Evolutionary conservation across 2,113 vertebrate genomes (phyloP).

Genomic region (Oncorhynchus masou): DNA sequence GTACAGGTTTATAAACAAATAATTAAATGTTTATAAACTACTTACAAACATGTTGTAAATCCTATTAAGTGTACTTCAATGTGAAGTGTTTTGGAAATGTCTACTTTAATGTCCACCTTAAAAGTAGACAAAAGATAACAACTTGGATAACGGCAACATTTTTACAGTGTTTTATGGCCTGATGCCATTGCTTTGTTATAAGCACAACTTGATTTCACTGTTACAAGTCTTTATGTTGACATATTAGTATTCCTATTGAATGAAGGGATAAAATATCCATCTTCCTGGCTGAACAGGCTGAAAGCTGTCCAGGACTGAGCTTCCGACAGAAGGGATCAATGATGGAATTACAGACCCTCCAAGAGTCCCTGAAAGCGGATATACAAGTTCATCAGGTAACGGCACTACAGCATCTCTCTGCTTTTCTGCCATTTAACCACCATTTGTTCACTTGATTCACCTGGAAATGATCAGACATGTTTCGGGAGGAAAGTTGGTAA

Average conservation of each 20-base stretch:
- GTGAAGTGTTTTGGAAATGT: too few relatives aligned
- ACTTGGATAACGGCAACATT: background rate
- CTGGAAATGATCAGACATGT: background rate
- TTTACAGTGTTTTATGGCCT: background rate
- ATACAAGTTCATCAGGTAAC: constrained; percentile 91
- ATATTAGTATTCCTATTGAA: constrained; percentile 12
- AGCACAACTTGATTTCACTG: background rate
- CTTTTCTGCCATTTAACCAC: background rate
- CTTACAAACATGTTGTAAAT: too few relatives aligned
- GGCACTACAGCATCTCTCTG: constrained; percentile 12
- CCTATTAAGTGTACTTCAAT: too few relatives aligned
- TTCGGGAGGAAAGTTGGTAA: background rate
- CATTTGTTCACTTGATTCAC: background rate
- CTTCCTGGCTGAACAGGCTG: constrained; percentile 38
- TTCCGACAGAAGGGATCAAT: constrained; percentile 63
- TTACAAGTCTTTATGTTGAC: background rate
- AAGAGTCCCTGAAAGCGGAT: constrained; percentile 92
- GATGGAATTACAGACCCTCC: constrained; percentile 90
- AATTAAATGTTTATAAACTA: too few relatives aligned
- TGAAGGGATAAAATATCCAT: constrained; percentile 22
- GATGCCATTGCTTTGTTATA: background rate
- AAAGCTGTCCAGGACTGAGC: constrained; percentile 52
- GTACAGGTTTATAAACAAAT: too few relatives aligned
- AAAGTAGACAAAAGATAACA: too few relatives aligned
- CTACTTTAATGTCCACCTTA: too few relatives aligned